Evolutionary conservation across 2,113 vertebrate species (phyloP).

Genomic region (Boleophthalmus pectinirostris): DNA sequence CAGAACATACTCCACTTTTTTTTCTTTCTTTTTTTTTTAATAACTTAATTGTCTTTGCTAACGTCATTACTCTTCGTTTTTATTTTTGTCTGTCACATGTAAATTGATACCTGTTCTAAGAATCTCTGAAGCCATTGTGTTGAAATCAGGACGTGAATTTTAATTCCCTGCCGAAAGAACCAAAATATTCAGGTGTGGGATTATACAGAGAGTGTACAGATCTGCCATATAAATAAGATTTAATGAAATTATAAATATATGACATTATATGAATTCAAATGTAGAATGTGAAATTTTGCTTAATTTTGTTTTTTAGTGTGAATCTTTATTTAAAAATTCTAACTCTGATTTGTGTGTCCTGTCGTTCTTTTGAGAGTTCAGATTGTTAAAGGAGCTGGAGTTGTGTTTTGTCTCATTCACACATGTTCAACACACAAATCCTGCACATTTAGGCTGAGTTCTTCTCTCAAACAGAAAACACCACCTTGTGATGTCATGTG

Average conservation of each 20-base stretch:
- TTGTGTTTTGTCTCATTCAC: no score
- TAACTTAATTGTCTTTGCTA: neutral
- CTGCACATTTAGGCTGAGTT: no score
- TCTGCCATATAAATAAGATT: constrained; percentile 68
- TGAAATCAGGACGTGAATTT: constrained; percentile 27
- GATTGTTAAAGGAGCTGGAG: no score
- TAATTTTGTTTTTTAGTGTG: constrained; percentile 68
- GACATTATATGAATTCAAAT: constrained; percentile 67
- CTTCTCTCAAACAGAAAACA: no score
- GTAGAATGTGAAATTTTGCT: constrained; percentile 65
- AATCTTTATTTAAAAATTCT: constrained; percentile 73
- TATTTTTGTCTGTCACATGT: neutral
- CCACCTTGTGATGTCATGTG: no score
- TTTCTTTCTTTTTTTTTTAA: neutral
- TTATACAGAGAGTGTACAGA: constrained; percentile 60
- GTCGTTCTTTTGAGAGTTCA: constrained; percentile 33
- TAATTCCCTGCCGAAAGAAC: constrained; percentile 30
- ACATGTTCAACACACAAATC: no score
- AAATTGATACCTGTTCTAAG: neutral
- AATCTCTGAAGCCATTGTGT: constrained; percentile 36
- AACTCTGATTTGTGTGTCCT: constrained; percentile 59
- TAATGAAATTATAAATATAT: constrained; percentile 70
- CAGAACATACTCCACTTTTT: constrained; percentile 7
- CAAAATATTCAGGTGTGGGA: constrained; percentile 24
- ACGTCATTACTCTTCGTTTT: neutral